Evolutionary conservation across 2,888 invertebrate species (phyloP).

Genomic region (Ypsolopha sequella): DNA sequence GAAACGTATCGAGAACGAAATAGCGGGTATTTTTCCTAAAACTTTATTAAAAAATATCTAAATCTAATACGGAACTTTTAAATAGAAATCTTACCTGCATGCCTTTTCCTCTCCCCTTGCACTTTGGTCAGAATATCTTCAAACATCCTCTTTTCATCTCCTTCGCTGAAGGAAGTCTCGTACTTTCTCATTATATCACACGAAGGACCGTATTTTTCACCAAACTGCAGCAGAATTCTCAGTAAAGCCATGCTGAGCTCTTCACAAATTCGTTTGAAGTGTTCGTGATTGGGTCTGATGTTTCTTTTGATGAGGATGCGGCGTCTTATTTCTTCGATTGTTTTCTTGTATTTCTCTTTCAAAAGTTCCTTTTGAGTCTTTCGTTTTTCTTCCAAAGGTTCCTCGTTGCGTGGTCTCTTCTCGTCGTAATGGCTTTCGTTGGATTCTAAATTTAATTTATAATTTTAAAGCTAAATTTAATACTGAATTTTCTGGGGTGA

Average conservation of each 20-base stretch:
- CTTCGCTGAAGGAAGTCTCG: neutral
- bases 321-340: neutral
- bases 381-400: neutral
- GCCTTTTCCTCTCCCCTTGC: slow-evolving; percentile 22
- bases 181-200: slow-evolving; percentile 1
- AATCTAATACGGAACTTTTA: too few relatives aligned
- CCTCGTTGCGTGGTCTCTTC: too few relatives aligned
- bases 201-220: slow-evolving; percentile 1
- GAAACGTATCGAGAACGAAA: neutral
- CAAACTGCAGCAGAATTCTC: slow-evolving; percentile 2
- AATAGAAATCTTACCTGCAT: slow-evolving; percentile 33
- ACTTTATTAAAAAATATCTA: too few relatives aligned
- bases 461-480: too few relatives aligned
- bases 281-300: neutral
- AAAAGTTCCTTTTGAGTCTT: neutral
- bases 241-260: neutral
- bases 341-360: neutral
- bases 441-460: too few relatives aligned
- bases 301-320: neutral
- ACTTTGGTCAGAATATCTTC: neutral
- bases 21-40: neutral
- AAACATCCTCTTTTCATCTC: neutral
- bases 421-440: too few relatives aligned
- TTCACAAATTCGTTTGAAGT: slow-evolving; percentile 1
- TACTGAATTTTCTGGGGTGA: neutral